Evolutionary conservation across 2,797 vertebrate genomes (phyloP).

Genomic region (Carcharodon carcharias): DNA sequence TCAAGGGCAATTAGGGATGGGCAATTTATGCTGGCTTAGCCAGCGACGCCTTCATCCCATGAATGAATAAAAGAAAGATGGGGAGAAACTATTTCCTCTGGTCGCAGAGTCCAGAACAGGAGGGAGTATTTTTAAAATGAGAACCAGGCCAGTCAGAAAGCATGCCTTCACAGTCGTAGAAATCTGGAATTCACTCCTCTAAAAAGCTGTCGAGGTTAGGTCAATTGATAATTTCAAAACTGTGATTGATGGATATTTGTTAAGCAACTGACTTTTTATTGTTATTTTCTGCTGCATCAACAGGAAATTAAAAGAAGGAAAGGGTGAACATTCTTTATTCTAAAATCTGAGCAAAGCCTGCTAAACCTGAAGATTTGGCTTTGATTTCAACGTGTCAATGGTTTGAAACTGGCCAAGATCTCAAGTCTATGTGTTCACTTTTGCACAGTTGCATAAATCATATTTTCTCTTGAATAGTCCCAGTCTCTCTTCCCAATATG

Average conservation of each 20-base stretch:
- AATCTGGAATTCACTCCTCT: not conserved
- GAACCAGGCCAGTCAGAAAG: not conserved
- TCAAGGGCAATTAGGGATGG: too few relatives aligned
- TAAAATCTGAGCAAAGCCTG: not conserved
- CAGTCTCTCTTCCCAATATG: not conserved
- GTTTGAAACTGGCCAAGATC: not conserved
- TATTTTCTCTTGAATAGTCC: not conserved
- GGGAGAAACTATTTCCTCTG: not conserved
- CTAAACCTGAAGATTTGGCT: not conserved
- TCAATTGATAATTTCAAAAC: not conserved
- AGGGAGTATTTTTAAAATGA: too few relatives aligned
- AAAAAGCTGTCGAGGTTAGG: not conserved
- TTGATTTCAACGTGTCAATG: not conserved
- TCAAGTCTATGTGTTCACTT: not conserved
- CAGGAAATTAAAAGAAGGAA: not conserved
- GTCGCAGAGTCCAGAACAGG: not conserved
- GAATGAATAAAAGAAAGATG: too few relatives aligned
- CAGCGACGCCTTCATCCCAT: too few relatives aligned
- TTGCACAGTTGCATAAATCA: not conserved
- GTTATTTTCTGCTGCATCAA: not conserved
- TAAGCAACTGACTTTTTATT: not conserved
- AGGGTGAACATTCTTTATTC: not conserved
- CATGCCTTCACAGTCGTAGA: not conserved
- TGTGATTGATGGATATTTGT: not conserved
- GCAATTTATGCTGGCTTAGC: too few relatives aligned